Base-by-base conservation (phyloP, 2,888 invertebrate genomes). In the Pardosa pseudoannulata region DNA sequence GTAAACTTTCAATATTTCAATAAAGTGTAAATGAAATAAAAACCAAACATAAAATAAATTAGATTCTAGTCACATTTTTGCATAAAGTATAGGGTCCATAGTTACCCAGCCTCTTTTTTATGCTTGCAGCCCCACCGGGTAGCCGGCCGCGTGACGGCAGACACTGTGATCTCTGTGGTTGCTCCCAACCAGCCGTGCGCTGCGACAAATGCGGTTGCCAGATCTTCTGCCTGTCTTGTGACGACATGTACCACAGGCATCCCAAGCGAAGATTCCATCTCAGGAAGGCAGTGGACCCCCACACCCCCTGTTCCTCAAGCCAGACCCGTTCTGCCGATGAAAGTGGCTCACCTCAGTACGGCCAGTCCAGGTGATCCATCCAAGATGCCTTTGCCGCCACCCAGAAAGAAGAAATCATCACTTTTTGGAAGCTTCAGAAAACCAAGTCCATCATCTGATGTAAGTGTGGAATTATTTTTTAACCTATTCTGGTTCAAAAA, bases 241-340 rank as follows among this genome's bases (percentile, higher is more conserved):
- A 97, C 91, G 96, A 97, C 91, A 97, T 97, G 96, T 97, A 96
- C 92, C 97, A 97, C 92, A 94, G 96, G 88, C 97, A 97, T 91
- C 97, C 97, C 0, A 97, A 97, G 91, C 93, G 97, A 88, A 94
- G 95, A 89, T 93, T 94, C 88, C 97, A 97, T 91, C 93, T 94
- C 89, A 93, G 97, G 91, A 95, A 95, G 93, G 96, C 89, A 13
- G 89, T 90, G 0, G 89, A 88, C 39, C 73, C 78, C 0, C 76
- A 39, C 56, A 11, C 78, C 71, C 7, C 56, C 81, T 0, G 75
- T 71, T 0, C 74, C 76, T 0, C 70, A 65, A 36, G 83, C 76
- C 11, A 36, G 80, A 11, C 88, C 80, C 16, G 74, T 80, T 27
- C 29, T 81, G 64, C 83, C 88, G 0, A 68, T 73, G 56, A 88